Base-by-base conservation (phyloP, 2,888 invertebrate genomes). In the Malachius bipustulatus region DNA sequence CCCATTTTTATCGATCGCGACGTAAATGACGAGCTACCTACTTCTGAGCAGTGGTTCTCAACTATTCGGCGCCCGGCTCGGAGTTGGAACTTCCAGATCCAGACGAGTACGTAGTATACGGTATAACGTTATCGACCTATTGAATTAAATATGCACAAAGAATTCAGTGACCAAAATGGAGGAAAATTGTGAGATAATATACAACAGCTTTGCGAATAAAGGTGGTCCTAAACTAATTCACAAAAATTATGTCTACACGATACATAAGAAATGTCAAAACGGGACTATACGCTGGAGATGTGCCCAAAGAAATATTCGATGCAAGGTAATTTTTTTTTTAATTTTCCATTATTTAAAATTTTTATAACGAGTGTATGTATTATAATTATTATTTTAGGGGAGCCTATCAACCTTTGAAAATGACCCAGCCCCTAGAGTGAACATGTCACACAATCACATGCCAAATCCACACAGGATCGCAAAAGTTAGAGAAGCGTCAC, bases 161-260 rank as follows among this genome's bases (percentile, higher is more conserved):
- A n/a, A n/a, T n/a, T n/a, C n/a, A n/a, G n/a, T n/a, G n/a, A n/a
- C n/a, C 8, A 29, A 19, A 31, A 46, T 45, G 44, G 40, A 46
- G 26, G 44, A 47, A 32, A 40, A 39, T 13, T 42, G 50, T 3
- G 50, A 63, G 55, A 47, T 64, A 19, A 58, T 65, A 1, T 42
- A 6, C n/a, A n/a, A n/a, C n/a, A n/a, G n/a, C n/a, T n/a, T n/a
- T n/a, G 65, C 65, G 10, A 66, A 66, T 45, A 67, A 66, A 47
- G 66, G 66, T 1, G 66, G 65, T 1, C 57, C 63, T 34, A 66
- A 66, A 49, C 50, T 67, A 10, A 65, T 67, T 34, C 59, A 65
- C 41, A 52, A 52, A 6, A 63, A 65, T 4, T 65, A 60, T 35
- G 65, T 66, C 63, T 67, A 67, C 46, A 66, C 65, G 0, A 54